Evolutionary conservation across 2,888 invertebrate genomes (phyloP), one percentile per base, ranked within the genome.

Genomic region (Meliscaeva auricollis): DNA sequence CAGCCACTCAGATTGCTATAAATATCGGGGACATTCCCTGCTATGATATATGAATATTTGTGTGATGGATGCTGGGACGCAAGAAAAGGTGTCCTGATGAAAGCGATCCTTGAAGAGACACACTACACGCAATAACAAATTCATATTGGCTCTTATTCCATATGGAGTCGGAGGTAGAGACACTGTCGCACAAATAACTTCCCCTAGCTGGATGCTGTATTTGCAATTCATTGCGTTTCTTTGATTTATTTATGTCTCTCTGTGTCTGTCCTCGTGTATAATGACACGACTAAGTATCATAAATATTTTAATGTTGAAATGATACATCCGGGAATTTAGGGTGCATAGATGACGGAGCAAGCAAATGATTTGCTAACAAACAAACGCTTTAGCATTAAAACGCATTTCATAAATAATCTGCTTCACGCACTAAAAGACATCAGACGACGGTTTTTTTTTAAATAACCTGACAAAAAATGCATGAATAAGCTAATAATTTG

Each of bases 231-330:
- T 80, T 70, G 54, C 60, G 35, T 64, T 41, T 56, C 70, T 50
- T 46, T 48, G 62, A 74, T 32, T 30, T 32, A 58, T 20, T 9
- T 76, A 46, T 50, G 11, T 13, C 17, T 58, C 20, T 54, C 3
- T 32, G 11, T 56, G 15, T 17, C 8, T 41, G 11, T 11, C 13
- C 8, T 38, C 17, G 7, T 15, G 15, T 15, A 62, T 70, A 81
- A 81, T 75, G 75, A 26, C 68, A 73, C 73, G 64, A 74, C 64
- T 79, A 74, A 78, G 74, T 38, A 83, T 83, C n/a, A n/a, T n/a
- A n/a, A n/a, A n/a, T 77, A 77, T 82, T 77, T 82, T 52, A 48
- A 41, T 68, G 72, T 32, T 54, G 8, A 17, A 13, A 32, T 20
- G 41, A 35, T n/a, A n/a, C n/a, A n/a, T n/a, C n/a, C n/a, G n/a